Conservation (phyloP, 2,113 vertebrate genomes). For the Chloropsis hardwickii region DNA sequence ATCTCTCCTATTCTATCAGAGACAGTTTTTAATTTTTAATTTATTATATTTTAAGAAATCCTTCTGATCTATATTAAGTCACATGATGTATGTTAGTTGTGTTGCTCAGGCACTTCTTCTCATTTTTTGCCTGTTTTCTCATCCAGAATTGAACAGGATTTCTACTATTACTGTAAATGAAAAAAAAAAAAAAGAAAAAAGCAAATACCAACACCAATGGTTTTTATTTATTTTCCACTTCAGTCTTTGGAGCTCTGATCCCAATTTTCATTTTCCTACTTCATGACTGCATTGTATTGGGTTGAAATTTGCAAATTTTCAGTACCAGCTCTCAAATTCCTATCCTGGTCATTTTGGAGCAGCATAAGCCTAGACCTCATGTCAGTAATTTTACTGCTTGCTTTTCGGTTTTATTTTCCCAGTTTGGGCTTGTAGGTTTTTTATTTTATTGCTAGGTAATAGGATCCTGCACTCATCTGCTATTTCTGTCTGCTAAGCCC, state of each 20-base stretch:
- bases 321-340: neutral
- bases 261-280: conserved; percentile 20
- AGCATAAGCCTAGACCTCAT: neutral
- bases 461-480: neutral
- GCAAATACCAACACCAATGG: neutral
- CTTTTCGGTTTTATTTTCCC: neutral
- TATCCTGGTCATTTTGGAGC: neutral
- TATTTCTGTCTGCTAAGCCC: neutral
- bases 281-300: neutral
- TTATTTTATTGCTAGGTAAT: neutral
- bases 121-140: neutral
- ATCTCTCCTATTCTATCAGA: neutral
- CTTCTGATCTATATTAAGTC: neutral
- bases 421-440: neutral
- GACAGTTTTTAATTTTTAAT: neutral
- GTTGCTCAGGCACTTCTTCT: neutral
- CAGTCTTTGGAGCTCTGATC: neutral
- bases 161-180: neutral
- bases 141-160: neutral
- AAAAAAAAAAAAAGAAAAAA: neutral
- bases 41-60: neutral
- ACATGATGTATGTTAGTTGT: neutral
- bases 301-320: conserved; percentile 4
- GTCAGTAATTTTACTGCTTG: neutral
- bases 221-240: conserved; percentile 34